Percentiles rank a stretch among this genome's conserved stretches.
Evolutionary conservation across 1,140 invertebrate species (phyloP).

Genomic region (Colletes gigas): DNA sequence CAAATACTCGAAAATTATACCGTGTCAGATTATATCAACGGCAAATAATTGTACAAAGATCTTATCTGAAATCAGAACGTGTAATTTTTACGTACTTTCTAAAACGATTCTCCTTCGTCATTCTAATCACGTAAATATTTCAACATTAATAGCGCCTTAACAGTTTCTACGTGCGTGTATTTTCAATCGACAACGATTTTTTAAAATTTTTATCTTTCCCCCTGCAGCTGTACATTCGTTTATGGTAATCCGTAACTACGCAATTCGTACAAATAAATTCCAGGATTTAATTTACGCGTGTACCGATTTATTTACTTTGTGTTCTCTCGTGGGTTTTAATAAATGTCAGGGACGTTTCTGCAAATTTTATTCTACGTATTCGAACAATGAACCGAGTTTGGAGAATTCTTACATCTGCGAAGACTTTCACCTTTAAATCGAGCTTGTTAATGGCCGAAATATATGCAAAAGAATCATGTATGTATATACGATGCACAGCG

Average conservation of each 20-base stretch:
- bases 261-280: slow-evolving; percentile 1
- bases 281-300: background rate
- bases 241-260: background rate
- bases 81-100: background rate
- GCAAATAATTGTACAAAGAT: background rate
- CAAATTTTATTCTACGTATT: background rate
- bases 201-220: background rate
- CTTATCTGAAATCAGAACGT: background rate
- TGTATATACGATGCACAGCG: too few relatives aligned
- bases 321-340: background rate
- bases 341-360: slow-evolving; percentile 9
- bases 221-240: background rate
- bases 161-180: background rate
- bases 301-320: background rate
- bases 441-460: background rate
- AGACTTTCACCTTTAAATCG: background rate
- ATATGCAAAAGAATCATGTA: background rate
- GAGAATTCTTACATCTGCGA: background rate
- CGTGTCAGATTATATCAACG: background rate
- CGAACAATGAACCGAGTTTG: slow-evolving; percentile 18
- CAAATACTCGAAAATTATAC: background rate
- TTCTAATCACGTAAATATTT: background rate
- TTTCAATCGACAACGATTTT: background rate
- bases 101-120: background rate
- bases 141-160: background rate